Base-by-base conservation (phyloP, 2,113 vertebrate genomes). In the Pipa parva region DNA sequence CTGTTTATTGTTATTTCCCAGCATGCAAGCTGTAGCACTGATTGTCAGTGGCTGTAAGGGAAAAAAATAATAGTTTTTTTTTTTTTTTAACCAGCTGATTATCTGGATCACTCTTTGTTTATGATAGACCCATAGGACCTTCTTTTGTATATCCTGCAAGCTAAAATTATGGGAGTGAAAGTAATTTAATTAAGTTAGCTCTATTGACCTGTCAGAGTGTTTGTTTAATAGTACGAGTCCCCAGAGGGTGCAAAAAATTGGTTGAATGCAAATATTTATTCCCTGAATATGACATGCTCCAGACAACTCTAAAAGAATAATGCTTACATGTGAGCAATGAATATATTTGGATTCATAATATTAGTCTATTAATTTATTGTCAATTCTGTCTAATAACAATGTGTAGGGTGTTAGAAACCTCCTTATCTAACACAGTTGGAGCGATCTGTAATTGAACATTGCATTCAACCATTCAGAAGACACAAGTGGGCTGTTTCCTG, bases 171-270 rank as follows among this genome's bases (percentile, higher is more conserved):
- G 54, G 74, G 71, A 78, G 57, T 59, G 61, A 76, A 81, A 71
- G 75, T 70, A 81, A 82, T 83, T 80, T 76, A 83, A 83, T 83
- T 81, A 82, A 80, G 76, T 78, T 75, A 79, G 76, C 64, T 78
- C 78, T 80, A 79, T 76, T 80, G 81, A 80, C 80, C 78, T 48
- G 0, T 49, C 50, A 73, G 76, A 78, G 74, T 73, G 74, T 78
- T 79, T 83, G 71, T 84, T 78, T 79, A 76, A 79, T 79, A 77
- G 77, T 71, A 78, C 24, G 58, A 54, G 55, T 83, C 78, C 74
- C 75, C 74, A 72, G 76, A 78, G 79, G 72, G 74, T 17, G 68
- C 68, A 79, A 63, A 78, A 83, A 80, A 85, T 79, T 74, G 73
- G 78, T 80, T 81, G 77, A 78, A 76, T 72, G 63, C 66, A 79